Conservation (phyloP, 2,797 vertebrate genomes). For the Simalia tracyae region DNA sequence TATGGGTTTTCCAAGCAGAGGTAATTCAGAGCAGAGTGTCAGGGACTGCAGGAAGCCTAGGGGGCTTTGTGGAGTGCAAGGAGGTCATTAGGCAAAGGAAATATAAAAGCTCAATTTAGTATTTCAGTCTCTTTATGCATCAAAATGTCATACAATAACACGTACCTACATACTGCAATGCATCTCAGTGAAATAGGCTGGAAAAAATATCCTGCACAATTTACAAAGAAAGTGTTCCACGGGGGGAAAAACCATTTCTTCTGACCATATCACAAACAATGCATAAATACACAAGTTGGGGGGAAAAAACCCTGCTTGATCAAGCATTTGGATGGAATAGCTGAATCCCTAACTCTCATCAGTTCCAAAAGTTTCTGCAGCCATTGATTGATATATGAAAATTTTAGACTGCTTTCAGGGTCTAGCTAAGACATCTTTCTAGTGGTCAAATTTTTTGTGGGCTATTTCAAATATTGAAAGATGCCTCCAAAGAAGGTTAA, state of each 20-base stretch:
- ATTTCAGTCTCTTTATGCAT: neutral
- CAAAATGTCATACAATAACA: neutral
- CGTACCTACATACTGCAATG: neutral
- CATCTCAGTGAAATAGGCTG: neutral
- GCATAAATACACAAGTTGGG: neutral
- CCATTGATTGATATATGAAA: neutral
- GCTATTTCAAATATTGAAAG: neutral
- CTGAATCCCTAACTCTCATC: neutral
- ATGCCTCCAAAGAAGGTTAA: neutral
- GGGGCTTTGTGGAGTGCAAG: neutral
- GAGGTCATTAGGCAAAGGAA: neutral
- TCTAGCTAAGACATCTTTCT: neutral
- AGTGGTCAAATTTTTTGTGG: neutral
- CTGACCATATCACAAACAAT: neutral
- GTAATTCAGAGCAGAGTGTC: neutral
- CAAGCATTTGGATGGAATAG: neutral
- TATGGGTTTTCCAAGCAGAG: neutral
- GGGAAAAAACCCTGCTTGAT: neutral
- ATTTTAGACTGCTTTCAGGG: neutral
- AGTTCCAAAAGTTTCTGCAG: neutral
- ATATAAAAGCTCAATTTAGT: neutral
- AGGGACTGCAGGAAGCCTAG: neutral
- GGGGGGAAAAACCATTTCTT: neutral
- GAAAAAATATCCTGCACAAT: neutral
- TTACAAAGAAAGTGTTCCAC: neutral